Conservation (phyloP, 1,140 invertebrate species). For the Apis cerana region DNA sequence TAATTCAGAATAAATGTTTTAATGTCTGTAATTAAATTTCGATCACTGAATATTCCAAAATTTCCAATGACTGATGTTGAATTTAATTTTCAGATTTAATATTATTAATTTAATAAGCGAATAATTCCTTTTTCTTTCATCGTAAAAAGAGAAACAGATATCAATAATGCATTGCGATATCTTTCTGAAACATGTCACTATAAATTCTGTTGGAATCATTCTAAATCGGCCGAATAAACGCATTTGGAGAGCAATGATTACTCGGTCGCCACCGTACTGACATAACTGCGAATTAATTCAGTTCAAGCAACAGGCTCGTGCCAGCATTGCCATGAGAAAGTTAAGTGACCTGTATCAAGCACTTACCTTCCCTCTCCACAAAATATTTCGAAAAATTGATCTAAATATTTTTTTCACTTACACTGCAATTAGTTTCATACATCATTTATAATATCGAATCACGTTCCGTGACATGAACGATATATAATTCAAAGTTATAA, state of each 20-base stretch:
- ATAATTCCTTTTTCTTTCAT: neutral
- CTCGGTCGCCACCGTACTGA: slow-evolving; percentile 50
- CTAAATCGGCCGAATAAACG: slow-evolving; percentile 57
- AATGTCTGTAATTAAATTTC: no score
- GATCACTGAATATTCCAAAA: neutral
- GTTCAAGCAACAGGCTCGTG: slow-evolving; percentile 68
- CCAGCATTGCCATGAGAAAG: slow-evolving; percentile 71
- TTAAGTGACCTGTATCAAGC: slow-evolving; percentile 75
- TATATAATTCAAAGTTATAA: no score
- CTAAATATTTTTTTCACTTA: neutral
- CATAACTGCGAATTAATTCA: slow-evolving; percentile 77
- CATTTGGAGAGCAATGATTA: slow-evolving; percentile 30
- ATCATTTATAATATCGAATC: no score
- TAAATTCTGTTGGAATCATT: slow-evolving; percentile 21
- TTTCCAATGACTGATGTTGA: neutral
- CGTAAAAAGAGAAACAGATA: no score
- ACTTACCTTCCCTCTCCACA: slow-evolving; percentile 32
- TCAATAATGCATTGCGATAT: neutral
- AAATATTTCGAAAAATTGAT: slow-evolving; percentile 65
- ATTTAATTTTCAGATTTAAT: neutral
- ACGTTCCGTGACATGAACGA: no score
- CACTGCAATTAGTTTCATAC: neutral
- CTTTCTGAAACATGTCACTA: neutral
- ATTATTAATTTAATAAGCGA: neutral
- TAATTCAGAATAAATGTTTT: no score